Percentiles rank a stretch among this genome's conserved stretches.
These are phyloP conservation scores for Uropsilus gracilis DNA, from an alignment of 2,113 vertebrate species.

Conservation along the genomic window DNA sequence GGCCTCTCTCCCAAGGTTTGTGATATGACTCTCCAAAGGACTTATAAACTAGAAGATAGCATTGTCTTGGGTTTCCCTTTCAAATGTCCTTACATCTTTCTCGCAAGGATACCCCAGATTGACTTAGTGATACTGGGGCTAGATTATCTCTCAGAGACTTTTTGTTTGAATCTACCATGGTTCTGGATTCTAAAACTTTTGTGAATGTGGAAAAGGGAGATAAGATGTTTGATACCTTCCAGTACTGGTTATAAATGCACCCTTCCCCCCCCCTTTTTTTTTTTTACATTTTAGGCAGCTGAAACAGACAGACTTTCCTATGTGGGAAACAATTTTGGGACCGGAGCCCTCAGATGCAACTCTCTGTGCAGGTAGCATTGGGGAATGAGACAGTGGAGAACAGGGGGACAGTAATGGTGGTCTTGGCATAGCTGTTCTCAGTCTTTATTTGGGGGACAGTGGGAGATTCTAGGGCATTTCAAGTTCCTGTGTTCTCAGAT, in stretches of 20 bases:
- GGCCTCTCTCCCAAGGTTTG: not conserved
- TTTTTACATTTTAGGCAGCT: constrained; percentile 88
- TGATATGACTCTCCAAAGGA: not conserved
- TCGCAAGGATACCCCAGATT: not conserved
- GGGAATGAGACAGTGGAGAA: constrained; percentile 72
- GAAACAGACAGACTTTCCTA: constrained; percentile 93
- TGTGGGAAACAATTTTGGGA: constrained; percentile 92
- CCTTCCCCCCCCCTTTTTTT: not conserved
- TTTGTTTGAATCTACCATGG: not conserved
- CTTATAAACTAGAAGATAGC: not conserved
- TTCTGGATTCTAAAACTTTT: constrained; percentile 36
- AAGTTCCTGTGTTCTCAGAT: not conserved
- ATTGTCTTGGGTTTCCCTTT: not conserved
- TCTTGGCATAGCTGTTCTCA: not conserved
- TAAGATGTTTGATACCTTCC: not conserved
- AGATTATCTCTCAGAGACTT: not conserved
- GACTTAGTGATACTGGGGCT: not conserved
- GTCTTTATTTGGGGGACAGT: not conserved
- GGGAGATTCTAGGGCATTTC: not conserved
- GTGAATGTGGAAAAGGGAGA: not conserved
- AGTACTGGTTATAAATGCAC: not conserved
- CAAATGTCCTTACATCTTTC: not conserved
- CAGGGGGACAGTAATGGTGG: not conserved
- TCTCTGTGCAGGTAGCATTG: constrained; percentile 92
- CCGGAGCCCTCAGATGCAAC: constrained; percentile 87